Evolutionary conservation across 2,797 vertebrate genomes (phyloP).

Genomic region (Neoniphon sammara): DNA sequence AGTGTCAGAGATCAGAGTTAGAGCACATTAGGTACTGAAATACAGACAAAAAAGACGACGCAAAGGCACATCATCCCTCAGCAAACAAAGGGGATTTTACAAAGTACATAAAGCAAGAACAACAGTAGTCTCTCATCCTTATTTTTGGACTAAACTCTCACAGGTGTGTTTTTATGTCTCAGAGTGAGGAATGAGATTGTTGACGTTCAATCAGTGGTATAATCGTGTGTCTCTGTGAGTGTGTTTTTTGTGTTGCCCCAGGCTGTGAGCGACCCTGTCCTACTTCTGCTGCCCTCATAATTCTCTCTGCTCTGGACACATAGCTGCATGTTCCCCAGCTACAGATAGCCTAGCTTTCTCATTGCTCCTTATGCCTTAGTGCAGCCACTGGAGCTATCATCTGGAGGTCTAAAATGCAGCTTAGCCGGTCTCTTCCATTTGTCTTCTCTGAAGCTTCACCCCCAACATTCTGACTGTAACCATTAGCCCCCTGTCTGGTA

Average conservation of each 20-base stretch:
- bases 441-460: neutral
- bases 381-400: slow-evolving; percentile 7
- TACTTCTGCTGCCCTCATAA: neutral
- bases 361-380: slow-evolving; percentile 10
- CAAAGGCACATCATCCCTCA: neutral
- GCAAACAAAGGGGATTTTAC: slow-evolving; percentile 5
- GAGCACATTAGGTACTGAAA: neutral
- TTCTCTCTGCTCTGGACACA: slow-evolving; percentile 15
- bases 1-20: neutral
- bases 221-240: neutral
- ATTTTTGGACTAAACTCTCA: slow-evolving; percentile 12
- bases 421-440: slow-evolving; percentile 7
- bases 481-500: slow-evolving; percentile 44
- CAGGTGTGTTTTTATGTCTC: slow-evolving; percentile 5
- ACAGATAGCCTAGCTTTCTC: slow-evolving; percentile 3
- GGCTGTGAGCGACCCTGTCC: slow-evolving; percentile 30
- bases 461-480: slow-evolving; percentile 11
- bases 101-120: slow-evolving; percentile 10
- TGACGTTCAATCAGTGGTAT: slow-evolving; percentile 16
- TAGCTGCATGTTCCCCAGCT: slow-evolving; percentile 18
- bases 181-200: slow-evolving; percentile 18
- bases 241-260: neutral
- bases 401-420: neutral
- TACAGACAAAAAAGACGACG: neutral
- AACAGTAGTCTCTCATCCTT: neutral